Base-by-base conservation (phyloP, 2,113 vertebrate species). In the Stigmatopora nigra region DNA sequence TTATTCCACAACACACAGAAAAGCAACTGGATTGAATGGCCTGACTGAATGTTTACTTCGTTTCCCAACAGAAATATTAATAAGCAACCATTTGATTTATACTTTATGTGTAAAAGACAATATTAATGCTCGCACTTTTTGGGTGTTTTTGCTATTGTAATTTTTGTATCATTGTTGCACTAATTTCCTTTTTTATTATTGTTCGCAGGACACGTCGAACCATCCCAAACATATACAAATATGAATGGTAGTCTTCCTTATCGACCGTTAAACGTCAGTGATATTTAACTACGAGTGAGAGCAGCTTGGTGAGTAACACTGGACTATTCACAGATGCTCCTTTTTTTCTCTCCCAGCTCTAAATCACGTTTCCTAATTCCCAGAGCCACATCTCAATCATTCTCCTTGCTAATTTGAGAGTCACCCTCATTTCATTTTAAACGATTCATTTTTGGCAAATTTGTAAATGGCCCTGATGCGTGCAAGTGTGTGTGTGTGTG, bases 391-490 rank as follows among this genome's bases (percentile, higher is more conserved):
- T 94, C 92, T 95, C 92, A 93, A 93, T 95, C 92, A 94, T 93
- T 91, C 92, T 92, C 82, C 92, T 92, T 94, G 93, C 93, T 95
- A 94, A 95, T 95, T 94, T 97, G 93, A 93, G 92, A 93, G 90
- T 92, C 93, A 92, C 92, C 92, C 93, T 94, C 93, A 94, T 95
- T 94, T 88, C 93, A 85, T 93, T 94, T 94, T 92, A 92, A 94
- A 93, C 91, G 91, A 93, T 95, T 97, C 93, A 93, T 96, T 96
- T 94, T 92, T 91, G 84, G 91, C 92, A 94, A 93, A 94, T 95
- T 94, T 95, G 92, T 94, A 95, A 95, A 94, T 94, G 93, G 93
- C 93, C 92, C 92, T 91, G 91, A 96, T 94, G 92, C 95, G 25
- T 31, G 25, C 25, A 31, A 31, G 25, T 31, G 25, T 31, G 25